These are phyloP conservation scores for Strongylocentrotus purpuratus DNA, from an alignment of 35 echinoderm and acorn worm genomes.

Conservation along the genomic window DNA sequence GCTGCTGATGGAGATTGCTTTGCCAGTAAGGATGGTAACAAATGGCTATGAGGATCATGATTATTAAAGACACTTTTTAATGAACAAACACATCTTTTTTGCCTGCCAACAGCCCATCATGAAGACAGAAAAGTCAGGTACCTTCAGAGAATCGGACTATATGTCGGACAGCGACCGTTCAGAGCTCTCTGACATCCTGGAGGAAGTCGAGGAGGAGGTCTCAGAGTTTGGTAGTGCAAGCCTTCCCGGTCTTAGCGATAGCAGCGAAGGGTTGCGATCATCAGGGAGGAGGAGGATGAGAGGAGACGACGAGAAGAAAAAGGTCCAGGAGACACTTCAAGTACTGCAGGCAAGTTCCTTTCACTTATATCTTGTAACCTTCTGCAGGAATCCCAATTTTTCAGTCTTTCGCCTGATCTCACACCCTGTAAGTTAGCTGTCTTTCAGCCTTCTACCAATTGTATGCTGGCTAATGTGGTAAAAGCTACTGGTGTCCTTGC, in stretches of 20 bases:
- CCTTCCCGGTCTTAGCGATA: slow-evolving; percentile 73
- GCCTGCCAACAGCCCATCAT: background rate
- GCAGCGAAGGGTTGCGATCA: slow-evolving; percentile 53
- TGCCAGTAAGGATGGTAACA: no score
- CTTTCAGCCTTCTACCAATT: no score
- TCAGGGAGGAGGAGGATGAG: slow-evolving; percentile 47
- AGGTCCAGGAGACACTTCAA: slow-evolving; percentile 70
- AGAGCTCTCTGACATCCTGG: slow-evolving; percentile 90
- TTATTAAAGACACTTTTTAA: background rate
- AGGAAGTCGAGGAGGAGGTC: slow-evolving; percentile 93
- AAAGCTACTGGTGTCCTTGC: no score
- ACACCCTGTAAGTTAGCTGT: no score
- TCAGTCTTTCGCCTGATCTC: no score
- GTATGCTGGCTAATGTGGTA: no score
- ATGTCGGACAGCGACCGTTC: slow-evolving; percentile 92
- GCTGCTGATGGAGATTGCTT: no score
- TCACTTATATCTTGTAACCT: background rate
- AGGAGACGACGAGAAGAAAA: slow-evolving; percentile 76
- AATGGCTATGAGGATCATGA: no score
- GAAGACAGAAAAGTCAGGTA: slow-evolving; percentile 4
- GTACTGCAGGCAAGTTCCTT: slow-evolving; percentile 25
- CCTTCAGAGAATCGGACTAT: slow-evolving; percentile 67
- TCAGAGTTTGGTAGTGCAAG: slow-evolving; percentile 84
- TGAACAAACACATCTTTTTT: background rate
- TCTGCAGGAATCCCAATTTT: no score